A percentile compares a stretch with the other conserved stretches of the same genome.
phyloP scores from a whole-genome alignment of 2,888 invertebrate species.

The Anoncus sp. region DNA sequence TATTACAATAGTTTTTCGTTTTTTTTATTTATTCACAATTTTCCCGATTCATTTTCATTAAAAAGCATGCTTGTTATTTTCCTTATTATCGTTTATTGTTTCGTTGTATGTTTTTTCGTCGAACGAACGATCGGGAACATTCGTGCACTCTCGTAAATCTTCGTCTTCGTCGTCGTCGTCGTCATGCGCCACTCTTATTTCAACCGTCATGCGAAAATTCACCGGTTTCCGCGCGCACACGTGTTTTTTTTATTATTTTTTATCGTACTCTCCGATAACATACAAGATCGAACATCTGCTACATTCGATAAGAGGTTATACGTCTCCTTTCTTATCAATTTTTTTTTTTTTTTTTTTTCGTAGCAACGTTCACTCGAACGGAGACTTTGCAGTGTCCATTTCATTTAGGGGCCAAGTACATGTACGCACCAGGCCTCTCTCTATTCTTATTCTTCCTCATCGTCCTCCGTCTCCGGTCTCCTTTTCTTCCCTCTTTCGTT shows the following conservation, averaged over 20 bases:
- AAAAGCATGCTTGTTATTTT: neutral
- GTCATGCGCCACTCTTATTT: constrained; percentile 40
- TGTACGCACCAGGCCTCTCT: neutral
- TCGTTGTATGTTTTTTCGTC: constrained; percentile 5
- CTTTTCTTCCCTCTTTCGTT: constrained; percentile 30
- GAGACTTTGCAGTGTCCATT: too few relatives aligned
- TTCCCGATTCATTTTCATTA: constrained; percentile 5
- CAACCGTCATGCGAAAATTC: constrained; percentile 58
- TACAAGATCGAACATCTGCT: too few relatives aligned
- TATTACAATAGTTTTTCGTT: too few relatives aligned
- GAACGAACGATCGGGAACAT: constrained; percentile 34
- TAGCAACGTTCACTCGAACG: too few relatives aligned
- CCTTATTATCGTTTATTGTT: constrained; percentile 8
- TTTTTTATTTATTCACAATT: constrained; percentile 11
- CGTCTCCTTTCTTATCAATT: too few relatives aligned
- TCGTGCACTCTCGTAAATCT: constrained; percentile 31
- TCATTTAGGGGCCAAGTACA: too few relatives aligned
- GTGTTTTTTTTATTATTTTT: constrained; percentile 42
- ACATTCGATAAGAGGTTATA: too few relatives aligned
- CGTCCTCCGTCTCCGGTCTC: constrained; percentile 29
- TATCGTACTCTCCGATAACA: neutral
- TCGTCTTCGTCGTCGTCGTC: constrained; percentile 39
- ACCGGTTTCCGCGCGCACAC: constrained; percentile 54
- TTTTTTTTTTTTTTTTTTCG: too few relatives aligned
- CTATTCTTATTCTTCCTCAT: constrained; percentile 33